Percentiles rank a stretch among this genome's conserved stretches.
phyloP scores from a whole-genome alignment of 2,113 vertebrate species.

The Heteronetta atricapilla region DNA sequence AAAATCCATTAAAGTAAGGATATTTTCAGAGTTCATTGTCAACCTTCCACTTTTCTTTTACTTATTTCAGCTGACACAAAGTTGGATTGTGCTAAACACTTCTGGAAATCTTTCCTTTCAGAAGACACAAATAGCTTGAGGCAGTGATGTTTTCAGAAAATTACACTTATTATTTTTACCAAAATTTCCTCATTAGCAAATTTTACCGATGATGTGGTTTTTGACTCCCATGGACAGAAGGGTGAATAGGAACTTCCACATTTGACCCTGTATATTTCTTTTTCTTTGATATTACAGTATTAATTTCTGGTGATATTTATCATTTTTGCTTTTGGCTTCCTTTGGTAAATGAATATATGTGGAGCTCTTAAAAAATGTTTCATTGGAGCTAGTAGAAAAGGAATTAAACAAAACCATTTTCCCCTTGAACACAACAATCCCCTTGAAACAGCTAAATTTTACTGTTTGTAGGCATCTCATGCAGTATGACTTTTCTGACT shows the following conservation, averaged over 20 bases:
- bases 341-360: not conserved
- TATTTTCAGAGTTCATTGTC: not conserved
- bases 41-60: not conserved
- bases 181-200: not conserved
- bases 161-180: not conserved
- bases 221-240: not conserved
- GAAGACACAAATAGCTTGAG: not conserved
- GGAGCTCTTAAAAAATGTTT: not conserved
- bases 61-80: not conserved
- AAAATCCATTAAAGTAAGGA: too few species aligned
- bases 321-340: not conserved
- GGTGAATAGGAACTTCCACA: not conserved
- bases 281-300: not conserved
- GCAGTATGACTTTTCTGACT: not conserved
- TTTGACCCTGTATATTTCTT: not conserved
- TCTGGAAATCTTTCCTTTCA: not conserved
- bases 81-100: not conserved
- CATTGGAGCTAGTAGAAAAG: not conserved
- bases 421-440: not conserved
- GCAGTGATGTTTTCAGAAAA: not conserved
- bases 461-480: not conserved
- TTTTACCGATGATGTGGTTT: not conserved
- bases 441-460: conserved; percentile 9
- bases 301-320: not conserved
- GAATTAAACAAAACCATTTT: not conserved